Evolutionary conservation across 2,888 invertebrate species (phyloP).

Genomic region (Argynnis bischoffii): DNA sequence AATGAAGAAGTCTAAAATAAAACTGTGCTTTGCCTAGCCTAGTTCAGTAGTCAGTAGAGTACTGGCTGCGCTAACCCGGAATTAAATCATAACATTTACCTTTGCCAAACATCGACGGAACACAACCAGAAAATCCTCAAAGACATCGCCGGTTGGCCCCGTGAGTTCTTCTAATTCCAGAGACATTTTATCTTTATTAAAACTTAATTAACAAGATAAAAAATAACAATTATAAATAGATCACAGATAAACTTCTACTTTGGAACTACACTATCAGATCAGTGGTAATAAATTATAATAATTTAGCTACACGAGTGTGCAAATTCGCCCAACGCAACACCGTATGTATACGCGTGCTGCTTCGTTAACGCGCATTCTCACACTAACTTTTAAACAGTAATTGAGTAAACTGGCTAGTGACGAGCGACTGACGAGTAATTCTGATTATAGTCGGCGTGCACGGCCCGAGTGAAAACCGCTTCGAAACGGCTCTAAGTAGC

Average conservation of each 20-base stretch:
- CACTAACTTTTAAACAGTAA: slow-evolving; percentile 55
- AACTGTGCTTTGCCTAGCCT: slow-evolving; percentile 48
- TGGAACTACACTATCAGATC: slow-evolving; percentile 71
- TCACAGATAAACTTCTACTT: slow-evolving; percentile 71
- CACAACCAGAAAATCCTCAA: slow-evolving; percentile 88
- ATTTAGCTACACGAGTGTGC: slow-evolving; percentile 59
- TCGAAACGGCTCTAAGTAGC: slow-evolving; percentile 55
- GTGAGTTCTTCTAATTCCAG: slow-evolving; percentile 85
- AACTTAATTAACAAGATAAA: slow-evolving; percentile 49
- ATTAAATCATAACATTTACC: slow-evolving; percentile 82
- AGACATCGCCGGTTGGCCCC: slow-evolving; percentile 85
- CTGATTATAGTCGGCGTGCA: slow-evolving; percentile 50
- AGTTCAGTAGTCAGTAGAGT: slow-evolving; percentile 41
- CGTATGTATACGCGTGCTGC: slow-evolving; percentile 47
- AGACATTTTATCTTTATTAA: slow-evolving; percentile 78
- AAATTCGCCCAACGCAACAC: slow-evolving; percentile 46
- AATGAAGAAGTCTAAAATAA: slow-evolving; percentile 44
- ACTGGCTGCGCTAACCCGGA: slow-evolving; percentile 57
- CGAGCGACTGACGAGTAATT: slow-evolving; percentile 38
- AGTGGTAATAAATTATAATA: slow-evolving; percentile 48
- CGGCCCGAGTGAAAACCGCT: slow-evolving; percentile 53
- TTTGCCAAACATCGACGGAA: slow-evolving; percentile 86
- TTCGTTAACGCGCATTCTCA: slow-evolving; percentile 55
- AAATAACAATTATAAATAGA: slow-evolving; percentile 52
- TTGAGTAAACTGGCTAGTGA: slow-evolving; percentile 55